Evolutionary conservation across 2,888 invertebrate genomes (phyloP), one percentile per base, ranked within the genome.

Genomic region (Automeris io): DNA sequence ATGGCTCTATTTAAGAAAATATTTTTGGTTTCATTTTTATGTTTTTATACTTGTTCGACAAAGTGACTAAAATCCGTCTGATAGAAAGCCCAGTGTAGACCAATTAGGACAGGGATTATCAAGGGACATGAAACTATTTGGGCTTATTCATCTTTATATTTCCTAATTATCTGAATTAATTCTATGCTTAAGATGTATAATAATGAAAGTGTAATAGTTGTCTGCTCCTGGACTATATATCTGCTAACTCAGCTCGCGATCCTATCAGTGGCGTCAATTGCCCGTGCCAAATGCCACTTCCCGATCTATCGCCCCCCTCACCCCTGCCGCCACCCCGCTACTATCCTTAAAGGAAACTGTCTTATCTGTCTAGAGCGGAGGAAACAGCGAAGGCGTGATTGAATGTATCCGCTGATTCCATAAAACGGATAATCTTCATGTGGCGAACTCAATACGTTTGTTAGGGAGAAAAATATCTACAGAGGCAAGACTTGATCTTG

Each of bases 181-280:
- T n/a, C n/a, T n/a, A n/a, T n/a, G n/a, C n/a, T n/a, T n/a, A n/a
- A n/a, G n/a, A n/a, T n/a, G n/a, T n/a, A n/a, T n/a, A n/a, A n/a
- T n/a, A n/a, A n/a, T n/a, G n/a, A n/a, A n/a, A n/a, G n/a, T n/a
- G n/a, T n/a, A n/a, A n/a, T 2, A 9, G 19, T n/a, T 16, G 7
- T 1, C 8, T 22, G 33, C 76, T 70, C 72, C 61, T 51, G 29
- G 52, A 42, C 65, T 74, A 67, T 57, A 62, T 59, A 69, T 71
- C 67, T 81, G 85, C 85, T 67, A 73, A 70, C 70, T 83, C 83
- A 86, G 85, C 83, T 73, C 64, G 64, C 77, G 87, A 87, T 87
- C 74, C 83, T 87, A 87, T 87, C 87, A 87, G 76, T 62, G 70
- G 69, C 83, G 83, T 86, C 87, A 87, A 87, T 87, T 85, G 87